Percentiles rank a stretch among this genome's conserved stretches.
Conservation (phyloP, 2,113 vertebrate genomes). For the Odocoileus hemionus region DNA sequence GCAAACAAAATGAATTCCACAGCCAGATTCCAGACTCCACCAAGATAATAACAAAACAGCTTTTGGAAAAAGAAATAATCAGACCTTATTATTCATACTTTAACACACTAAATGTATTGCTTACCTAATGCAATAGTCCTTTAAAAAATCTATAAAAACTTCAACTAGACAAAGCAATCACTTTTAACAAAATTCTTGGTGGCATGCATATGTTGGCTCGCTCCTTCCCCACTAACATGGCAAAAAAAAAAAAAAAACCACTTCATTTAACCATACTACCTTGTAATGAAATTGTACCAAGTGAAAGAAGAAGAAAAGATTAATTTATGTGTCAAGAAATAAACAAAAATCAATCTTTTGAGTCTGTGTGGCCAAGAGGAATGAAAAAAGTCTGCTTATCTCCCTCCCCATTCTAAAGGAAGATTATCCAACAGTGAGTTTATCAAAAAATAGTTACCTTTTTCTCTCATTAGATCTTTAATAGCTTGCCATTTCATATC, state of each 20-base stretch:
- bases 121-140: conserved; percentile 79
- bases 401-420: conserved; percentile 40
- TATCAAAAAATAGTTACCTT: conserved; percentile 87
- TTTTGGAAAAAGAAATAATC: conserved; percentile 77
- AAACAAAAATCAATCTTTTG: conserved; percentile 63
- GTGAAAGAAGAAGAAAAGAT: conserved; percentile 77
- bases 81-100: conserved; percentile 78
- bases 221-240: conserved; percentile 77
- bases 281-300: conserved; percentile 81
- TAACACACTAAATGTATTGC: conserved; percentile 79
- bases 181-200: conserved; percentile 80
- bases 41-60: conserved; percentile 84
- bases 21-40: conserved; percentile 85
- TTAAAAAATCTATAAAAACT: conserved; percentile 78
- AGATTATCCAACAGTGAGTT: conserved; percentile 57
- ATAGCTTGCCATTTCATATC: conserved; percentile 99
- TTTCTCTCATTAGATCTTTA: conserved; percentile 99
- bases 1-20: conserved; percentile 83
- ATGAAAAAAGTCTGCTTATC: conserved; percentile 43
- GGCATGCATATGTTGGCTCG: conserved; percentile 80
- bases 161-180: conserved; percentile 82
- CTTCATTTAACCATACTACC: conserved; percentile 77
- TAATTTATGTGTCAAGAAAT: conserved; percentile 75
- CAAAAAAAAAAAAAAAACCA: conserved; percentile 72
- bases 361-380: conserved; percentile 80